Evolutionary conservation across 2,888 invertebrate species (phyloP), one percentile per base, ranked within the genome.

Genomic region (Dryomyza anilis): DNA sequence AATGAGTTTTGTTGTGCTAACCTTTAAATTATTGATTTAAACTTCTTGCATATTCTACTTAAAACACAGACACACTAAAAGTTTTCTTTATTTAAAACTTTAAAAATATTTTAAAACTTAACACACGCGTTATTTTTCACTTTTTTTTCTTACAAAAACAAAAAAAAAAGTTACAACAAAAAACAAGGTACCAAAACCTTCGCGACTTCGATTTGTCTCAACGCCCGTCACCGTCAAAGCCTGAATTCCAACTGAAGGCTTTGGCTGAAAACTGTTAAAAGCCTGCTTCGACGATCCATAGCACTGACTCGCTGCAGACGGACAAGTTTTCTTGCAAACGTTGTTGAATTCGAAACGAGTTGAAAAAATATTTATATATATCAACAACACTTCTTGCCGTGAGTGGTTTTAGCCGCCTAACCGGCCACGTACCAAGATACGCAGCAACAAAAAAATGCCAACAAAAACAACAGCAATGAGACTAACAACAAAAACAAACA

Each of bases 171-270:
- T 29, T 23, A 14, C 30, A 29, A 33, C n/a, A 3, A 33, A 30
- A 33, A 55, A 30, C 12, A 33, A 53, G n/a, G 16, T 43, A n/a
- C 21, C 2, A 36, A 23, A 14, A 45, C 21, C 7, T n/a, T 19
- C 48, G 48, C 46, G 48, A 53, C 30, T 52, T 56, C 45, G 29
- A 19, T 36, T 61, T 59, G 29, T 27, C 67, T 62, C 55, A 65
- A 50, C 63, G 57, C 46, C 67, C 67, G 61, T 67, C 48, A 36
- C 59, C 63, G 58, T 59, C 59, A 65, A 65, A 63, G 65, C 65
- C 63, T 50, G 67, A 63, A 65, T 63, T 65, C 56, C 60, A 57
- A 63, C 65, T 67, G 60, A 58, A 36, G 58, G 46, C 57, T 65
- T 53, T 30, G 56, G 52, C 55, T 43, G 19, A 60, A 21, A 16